phyloP scores from a whole-genome alignment of 2,113 vertebrate genomes.

The Pterocles gutturalis region DNA sequence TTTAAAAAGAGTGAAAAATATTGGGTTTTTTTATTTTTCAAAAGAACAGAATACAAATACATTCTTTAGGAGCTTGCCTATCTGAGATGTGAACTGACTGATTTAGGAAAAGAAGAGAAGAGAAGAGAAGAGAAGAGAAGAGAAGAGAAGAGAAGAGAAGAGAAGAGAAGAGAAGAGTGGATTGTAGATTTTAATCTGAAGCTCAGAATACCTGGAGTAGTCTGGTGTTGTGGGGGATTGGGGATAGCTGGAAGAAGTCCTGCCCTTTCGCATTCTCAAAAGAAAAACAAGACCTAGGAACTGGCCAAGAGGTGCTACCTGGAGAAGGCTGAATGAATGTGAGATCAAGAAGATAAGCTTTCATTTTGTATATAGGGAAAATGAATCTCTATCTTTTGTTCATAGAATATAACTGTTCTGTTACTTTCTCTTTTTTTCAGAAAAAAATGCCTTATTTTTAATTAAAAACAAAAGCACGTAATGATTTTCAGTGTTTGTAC shows the following conservation, averaged over 20 bases:
- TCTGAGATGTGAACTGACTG: background rate
- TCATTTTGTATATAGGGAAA: background rate
- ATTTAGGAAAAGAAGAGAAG: background rate
- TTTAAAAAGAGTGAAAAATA: background rate
- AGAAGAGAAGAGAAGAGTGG: background rate
- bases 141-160: background rate
- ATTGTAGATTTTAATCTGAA: background rate
- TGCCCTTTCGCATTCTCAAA: background rate
- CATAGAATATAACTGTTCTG: background rate
- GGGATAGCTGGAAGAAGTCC: background rate
- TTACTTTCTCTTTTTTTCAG: background rate
- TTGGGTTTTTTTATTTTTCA: no score
- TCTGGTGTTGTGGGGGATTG: background rate
- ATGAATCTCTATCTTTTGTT: background rate
- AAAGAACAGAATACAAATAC: background rate
- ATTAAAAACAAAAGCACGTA: background rate
- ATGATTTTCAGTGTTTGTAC: background rate
- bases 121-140: background rate
- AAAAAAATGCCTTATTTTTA: background rate
- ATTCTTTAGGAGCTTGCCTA: background rate
- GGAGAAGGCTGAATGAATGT: background rate
- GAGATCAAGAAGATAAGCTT: background rate
- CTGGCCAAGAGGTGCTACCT: background rate
- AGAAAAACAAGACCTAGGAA: background rate
- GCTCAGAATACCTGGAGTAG: background rate